A percentile compares a stretch with the other conserved stretches of the same genome.
phyloP scores from a whole-genome alignment of 2,888 invertebrate species.

The Lasioglossum zephyrum region DNA sequence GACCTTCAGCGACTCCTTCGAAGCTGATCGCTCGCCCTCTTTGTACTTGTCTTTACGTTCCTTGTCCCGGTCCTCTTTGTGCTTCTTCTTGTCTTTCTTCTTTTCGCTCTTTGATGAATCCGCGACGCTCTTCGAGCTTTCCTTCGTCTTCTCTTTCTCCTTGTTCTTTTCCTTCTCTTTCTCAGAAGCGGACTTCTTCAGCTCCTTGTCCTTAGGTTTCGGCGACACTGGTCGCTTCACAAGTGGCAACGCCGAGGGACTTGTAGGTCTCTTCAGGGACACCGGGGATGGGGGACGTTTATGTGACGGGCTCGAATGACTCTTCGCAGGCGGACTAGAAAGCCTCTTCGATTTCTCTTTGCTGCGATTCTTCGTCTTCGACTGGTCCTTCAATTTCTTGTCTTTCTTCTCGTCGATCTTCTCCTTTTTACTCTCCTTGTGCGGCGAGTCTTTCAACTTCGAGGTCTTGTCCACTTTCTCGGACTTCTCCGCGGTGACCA shows the following conservation, averaged over 20 bases:
- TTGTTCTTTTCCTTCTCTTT: conserved; percentile 86
- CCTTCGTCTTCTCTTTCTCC: conserved; percentile 87
- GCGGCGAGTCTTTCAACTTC: conserved; percentile 86
- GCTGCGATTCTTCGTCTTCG: conserved; percentile 86
- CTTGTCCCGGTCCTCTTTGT: conserved; percentile 87
- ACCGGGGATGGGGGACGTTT: conserved; percentile 77
- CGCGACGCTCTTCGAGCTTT: conserved; percentile 84
- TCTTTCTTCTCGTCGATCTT: conserved; percentile 84
- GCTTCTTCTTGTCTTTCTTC: conserved; percentile 86
- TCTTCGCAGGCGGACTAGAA: conserved; percentile 83
- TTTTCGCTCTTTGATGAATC: conserved; percentile 85
- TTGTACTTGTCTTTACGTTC: conserved; percentile 86
- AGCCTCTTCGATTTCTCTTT: conserved; percentile 86
- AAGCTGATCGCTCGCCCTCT: conserved; percentile 85
- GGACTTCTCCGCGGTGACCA: conserved; percentile 85
- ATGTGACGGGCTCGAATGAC: conserved; percentile 77
- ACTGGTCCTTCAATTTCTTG: conserved; percentile 85
- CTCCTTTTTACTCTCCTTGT: conserved; percentile 85
- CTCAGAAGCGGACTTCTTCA: conserved; percentile 79
- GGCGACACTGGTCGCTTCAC: conserved; percentile 77
- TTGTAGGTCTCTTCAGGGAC: conserved; percentile 81
- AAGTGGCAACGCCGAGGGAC: conserved; percentile 74
- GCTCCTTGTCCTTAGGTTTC: conserved; percentile 81
- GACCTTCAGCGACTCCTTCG: conserved; percentile 81
- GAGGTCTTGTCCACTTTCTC: conserved; percentile 85